A percentile compares a stretch with the other conserved stretches of the same genome.
Conservation (phyloP, 2,113 vertebrate genomes). For the Macquaria ambigua region DNA sequence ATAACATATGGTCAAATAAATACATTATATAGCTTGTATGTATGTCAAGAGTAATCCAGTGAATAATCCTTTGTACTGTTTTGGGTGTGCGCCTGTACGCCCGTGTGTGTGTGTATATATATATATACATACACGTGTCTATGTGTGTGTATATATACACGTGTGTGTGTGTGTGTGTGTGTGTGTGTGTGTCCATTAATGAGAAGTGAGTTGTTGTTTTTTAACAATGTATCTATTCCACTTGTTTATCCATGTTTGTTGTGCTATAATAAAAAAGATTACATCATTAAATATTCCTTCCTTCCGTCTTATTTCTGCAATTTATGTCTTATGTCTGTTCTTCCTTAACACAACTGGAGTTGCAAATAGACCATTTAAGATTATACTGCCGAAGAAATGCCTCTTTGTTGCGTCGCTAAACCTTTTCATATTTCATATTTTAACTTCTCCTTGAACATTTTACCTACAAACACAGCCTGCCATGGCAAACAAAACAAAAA, state of each 20-base stretch:
- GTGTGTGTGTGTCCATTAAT: background rate
- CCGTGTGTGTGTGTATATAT: background rate
- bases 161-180: background rate
- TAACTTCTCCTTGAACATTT: background rate
- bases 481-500: background rate
- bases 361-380: background rate
- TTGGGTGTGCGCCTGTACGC: background rate
- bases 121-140: background rate
- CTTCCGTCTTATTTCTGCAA: background rate
- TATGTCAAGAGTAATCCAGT: conserved; percentile 35
- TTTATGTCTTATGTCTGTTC: background rate
- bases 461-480: background rate
- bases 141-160: background rate
- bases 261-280: conserved; percentile 32
- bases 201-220: background rate
- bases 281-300: background rate
- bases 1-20: conserved; percentile 44
- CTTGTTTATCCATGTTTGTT: conserved; percentile 12
- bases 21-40: conserved; percentile 22
- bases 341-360: background rate
- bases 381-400: background rate
- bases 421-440: background rate
- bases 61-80: conserved; percentile 18
- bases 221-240: background rate
- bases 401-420: background rate